Conservation (phyloP, 2,113 vertebrate species). For the Nestor notabilis region DNA sequence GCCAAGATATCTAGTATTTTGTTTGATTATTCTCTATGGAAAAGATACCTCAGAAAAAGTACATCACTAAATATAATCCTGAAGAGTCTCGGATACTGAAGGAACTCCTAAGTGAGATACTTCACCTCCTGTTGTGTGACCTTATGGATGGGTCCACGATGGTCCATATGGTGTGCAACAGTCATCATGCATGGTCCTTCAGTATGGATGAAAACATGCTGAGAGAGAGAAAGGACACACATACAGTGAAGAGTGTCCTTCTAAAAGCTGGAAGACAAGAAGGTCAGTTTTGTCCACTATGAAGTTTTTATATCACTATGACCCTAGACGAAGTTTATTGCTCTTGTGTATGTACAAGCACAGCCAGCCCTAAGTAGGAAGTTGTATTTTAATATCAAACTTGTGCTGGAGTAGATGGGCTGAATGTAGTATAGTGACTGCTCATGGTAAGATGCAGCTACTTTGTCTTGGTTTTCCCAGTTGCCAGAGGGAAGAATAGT, state of each 20-base stretch:
- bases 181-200: neutral
- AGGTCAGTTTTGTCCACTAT: neutral
- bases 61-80: neutral
- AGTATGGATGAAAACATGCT: neutral
- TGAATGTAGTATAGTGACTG: neutral
- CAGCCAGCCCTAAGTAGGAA: neutral
- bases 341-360: neutral
- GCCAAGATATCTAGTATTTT: neutral
- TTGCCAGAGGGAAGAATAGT: neutral
- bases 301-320: neutral
- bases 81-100: neutral
- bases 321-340: neutral
- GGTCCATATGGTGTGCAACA: neutral
- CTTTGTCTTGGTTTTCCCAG: neutral
- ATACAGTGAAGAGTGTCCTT: fast-evolving
- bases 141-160: too few species aligned
- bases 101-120: neutral
- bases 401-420: neutral
- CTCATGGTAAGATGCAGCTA: neutral
- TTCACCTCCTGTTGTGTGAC: neutral
- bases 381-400: neutral
- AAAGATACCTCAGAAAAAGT: neutral
- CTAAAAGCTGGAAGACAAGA: neutral
- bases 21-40: neutral
- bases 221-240: neutral